Evolutionary conservation across 2,797 vertebrate genomes (phyloP), one percentile per base, ranked within the genome.

Genomic region (Miichthys miiuy): DNA sequence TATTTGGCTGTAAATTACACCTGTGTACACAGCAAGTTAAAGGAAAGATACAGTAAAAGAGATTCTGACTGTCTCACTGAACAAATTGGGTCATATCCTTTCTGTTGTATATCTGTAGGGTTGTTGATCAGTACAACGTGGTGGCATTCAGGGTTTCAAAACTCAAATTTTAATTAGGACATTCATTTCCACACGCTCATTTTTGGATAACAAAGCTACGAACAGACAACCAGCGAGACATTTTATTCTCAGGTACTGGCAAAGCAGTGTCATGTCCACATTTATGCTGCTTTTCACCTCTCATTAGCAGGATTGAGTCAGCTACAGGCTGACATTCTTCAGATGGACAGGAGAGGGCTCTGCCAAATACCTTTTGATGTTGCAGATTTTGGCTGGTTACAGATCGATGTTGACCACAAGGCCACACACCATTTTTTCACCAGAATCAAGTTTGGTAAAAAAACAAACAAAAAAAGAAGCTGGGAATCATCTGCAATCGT

Each of bases 221-320:
- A 52, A n/a, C 34, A 38, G 34, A 6, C 1, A 12, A 54, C n/a
- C n/a, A 13, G 46, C 0, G 5, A 44, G 12, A 41, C 25, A 50
- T 61, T 60, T 63, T 3, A 20, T 61, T 68, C 25, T 61, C 1
- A 54, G 42, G 25, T 0, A 1, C 12, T 42, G 4, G 21, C 12
- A 62, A 18, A 57, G 17, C 38, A 44, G 25, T 7, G 25, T 50
- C 27, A 50, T 25, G 30, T 38, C 3, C n/a, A 57, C 3, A 21
- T 46, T 72, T 60, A 1, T 47, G n/a, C 18, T 2, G 0, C 1
- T 8, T 55, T 70, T 62, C 66, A 51, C 42, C 61, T 69, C 25
- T 68, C 17, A n/a, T 57, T 48, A 54, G 38, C 38, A 51, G 48
- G 44, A 72, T 63, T 63, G 23, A 62, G 38, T 70, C 30, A 47